Conservation (phyloP, 2,113 vertebrate species). For the Vulpes vulpes region DNA sequence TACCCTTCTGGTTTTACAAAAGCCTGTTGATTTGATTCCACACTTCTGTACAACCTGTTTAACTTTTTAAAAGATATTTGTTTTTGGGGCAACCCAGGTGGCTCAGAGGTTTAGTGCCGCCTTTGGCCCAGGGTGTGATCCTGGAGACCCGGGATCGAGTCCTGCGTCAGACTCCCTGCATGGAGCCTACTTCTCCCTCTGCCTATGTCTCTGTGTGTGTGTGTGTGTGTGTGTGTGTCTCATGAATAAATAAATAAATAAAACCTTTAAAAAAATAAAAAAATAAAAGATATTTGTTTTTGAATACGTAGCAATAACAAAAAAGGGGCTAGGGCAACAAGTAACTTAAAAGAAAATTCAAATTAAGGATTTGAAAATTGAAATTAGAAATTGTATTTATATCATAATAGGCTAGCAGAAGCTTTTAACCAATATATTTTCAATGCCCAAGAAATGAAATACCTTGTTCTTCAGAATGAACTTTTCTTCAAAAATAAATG, state of each 20-base stretch:
- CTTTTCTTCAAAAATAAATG: slow-evolving; percentile 18
- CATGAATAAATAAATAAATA: no score
- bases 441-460: background rate
- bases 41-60: background rate
- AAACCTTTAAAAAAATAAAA: no score
- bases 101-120: no score
- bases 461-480: slow-evolving; percentile 6
- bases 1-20: slow-evolving; percentile 48
- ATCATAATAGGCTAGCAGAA: background rate
- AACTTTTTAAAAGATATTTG: background rate
- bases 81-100: background rate
- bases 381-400: slow-evolving; percentile 10
- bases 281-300: background rate
- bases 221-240: no score
- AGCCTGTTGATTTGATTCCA: slow-evolving; percentile 39
- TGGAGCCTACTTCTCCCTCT: no score
- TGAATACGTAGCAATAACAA: background rate
- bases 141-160: no score
- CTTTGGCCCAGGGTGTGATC: no score
- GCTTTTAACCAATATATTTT: background rate
- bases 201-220: no score
- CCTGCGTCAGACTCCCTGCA: no score
- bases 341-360: slow-evolving; percentile 28
- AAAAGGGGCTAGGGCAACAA: background rate
- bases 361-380: background rate